Conservation (phyloP, 2,113 vertebrate species). For the Misgurnus anguillicaudatus region DNA sequence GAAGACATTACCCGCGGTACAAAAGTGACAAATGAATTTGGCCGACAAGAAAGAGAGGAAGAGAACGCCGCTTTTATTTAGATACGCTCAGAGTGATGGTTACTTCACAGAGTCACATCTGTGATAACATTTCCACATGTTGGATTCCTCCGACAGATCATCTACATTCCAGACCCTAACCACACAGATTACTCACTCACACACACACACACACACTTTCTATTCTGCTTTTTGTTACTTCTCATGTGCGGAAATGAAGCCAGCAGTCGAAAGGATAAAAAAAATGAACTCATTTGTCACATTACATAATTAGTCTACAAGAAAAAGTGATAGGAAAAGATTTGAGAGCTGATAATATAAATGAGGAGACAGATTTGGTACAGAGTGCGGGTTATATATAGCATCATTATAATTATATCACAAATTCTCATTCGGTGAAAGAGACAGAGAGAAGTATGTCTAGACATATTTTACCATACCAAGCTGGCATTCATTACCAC, state of each 20-base stretch:
- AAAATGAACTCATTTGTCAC: conserved; percentile 20
- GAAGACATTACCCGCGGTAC: conserved; percentile 29
- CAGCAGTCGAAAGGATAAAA: conserved; percentile 18
- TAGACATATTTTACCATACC: conserved; percentile 5
- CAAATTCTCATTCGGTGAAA: conserved; percentile 17
- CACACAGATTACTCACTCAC: conserved; percentile 12
- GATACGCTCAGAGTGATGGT: conserved; percentile 35
- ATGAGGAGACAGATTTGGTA: conserved; percentile 19
- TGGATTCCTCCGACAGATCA: conserved; percentile 30
- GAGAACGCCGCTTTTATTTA: conserved; percentile 30
- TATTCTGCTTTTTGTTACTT: conserved; percentile 5
- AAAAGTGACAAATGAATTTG: conserved; percentile 43
- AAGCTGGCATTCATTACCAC: conserved; percentile 38
- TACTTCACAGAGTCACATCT: conserved; percentile 38
- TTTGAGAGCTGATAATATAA: conserved; percentile 16
- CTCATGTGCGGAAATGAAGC: conserved; percentile 25
- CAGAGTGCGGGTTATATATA: conserved; percentile 28
- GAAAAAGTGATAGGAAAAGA: conserved; percentile 24
- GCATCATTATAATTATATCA: conserved; percentile 16
- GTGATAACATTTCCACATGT: conserved; percentile 43
- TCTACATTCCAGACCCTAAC: conserved; percentile 34
- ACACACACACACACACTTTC: not conserved
- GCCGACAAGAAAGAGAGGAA: conserved; percentile 36
- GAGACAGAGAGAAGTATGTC: conserved; percentile 3
- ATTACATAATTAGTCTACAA: conserved; percentile 39